Percentiles rank a stretch among this genome's conserved stretches.
These are phyloP conservation scores for Drosophila punjabiensis DNA, from an alignment of 1,140 invertebrate genomes.

Conservation along the genomic window DNA sequence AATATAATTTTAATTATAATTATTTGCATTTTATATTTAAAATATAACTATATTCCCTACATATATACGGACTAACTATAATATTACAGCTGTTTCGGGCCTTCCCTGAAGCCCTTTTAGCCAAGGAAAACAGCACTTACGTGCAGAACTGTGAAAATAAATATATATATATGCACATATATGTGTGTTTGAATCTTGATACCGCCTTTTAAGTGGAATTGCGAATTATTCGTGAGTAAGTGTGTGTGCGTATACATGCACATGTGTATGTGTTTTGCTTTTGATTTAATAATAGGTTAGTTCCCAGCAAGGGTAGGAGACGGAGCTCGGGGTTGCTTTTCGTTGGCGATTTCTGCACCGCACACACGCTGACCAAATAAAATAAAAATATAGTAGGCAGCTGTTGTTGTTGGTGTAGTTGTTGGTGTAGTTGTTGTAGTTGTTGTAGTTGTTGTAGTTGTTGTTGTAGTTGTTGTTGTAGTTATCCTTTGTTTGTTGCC, in stretches of 20 bases:
- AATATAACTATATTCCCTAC: background rate
- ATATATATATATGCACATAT: background rate
- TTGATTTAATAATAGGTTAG: slow-evolving; percentile 21
- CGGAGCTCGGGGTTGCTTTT: slow-evolving; percentile 12
- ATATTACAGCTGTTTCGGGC: background rate
- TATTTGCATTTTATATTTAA: background rate
- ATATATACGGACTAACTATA: background rate
- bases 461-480: background rate
- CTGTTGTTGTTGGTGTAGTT: slow-evolving; percentile 14
- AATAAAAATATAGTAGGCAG: slow-evolving; percentile 20
- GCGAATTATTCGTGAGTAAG: background rate
- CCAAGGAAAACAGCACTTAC: slow-evolving; percentile 1
- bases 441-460: slow-evolving; percentile 13
- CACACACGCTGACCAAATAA: slow-evolving; percentile 19
- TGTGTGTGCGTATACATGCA: background rate
- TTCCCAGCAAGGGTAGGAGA: background rate
- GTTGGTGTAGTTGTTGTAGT: slow-evolving; percentile 1
- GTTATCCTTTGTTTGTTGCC: slow-evolving; percentile 16
- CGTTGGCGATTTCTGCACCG: slow-evolving; percentile 17
- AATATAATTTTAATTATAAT: too few relatives aligned
- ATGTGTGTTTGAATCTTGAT: slow-evolving; percentile 1
- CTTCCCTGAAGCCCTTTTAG: background rate
- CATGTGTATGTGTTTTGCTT: slow-evolving; percentile 2
- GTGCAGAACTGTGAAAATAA: slow-evolving; percentile 3
- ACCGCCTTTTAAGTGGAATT: slow-evolving; percentile 10